Evolutionary conservation across 2,888 invertebrate species (phyloP), one percentile per base, ranked within the genome.

Genomic region (Andrena hattorfiana): DNA sequence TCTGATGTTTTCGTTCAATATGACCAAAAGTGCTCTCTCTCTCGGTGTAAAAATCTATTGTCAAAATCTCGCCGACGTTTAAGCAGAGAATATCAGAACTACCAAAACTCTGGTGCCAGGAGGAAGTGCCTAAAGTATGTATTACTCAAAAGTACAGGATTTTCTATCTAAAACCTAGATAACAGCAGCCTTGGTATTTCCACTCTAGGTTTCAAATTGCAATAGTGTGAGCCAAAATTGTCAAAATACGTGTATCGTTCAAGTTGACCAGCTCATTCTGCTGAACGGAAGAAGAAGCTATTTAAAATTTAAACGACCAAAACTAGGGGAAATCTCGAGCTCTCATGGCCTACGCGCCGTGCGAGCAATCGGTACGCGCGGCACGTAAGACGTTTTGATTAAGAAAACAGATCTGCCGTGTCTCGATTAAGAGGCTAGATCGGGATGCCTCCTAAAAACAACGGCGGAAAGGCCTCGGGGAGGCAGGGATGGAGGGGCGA

Each of bases 331-430:
- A 77, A 54, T 23, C 35, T 67, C 51, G 49, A 20, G 35, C 49
- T 66, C 60, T 28, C 28, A 16, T 62, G 49, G 3, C 23, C 35
- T 64, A 49, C 68, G 62, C 35, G 59, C n/a, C 51, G 67, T 59
- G 35, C 30, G 66, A 56, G 68, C 48, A 66, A 79, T 84, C 81
- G 74, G 81, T 63, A 72, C 71, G 67, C 72, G 26, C 23, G 42
- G 64, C 71, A 60, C 71, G 84, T 42, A 62, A 35, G 63, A 59
- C 32, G 54, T 32, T 73, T 64, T 69, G 49, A 63, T 71, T 2
- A 30, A 26, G 51, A 56, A 78, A 82, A 71, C 48, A 54, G 49
- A 81, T 81, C 78, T 56, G 30, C 26, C 67, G 30, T 30, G 59
- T 48, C 77, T 35, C 68, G 74, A 74, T 74, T 63, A 48, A 56